phyloP scores from a whole-genome alignment of 2,888 invertebrate species.

The Bruchidius siliquastri region DNA sequence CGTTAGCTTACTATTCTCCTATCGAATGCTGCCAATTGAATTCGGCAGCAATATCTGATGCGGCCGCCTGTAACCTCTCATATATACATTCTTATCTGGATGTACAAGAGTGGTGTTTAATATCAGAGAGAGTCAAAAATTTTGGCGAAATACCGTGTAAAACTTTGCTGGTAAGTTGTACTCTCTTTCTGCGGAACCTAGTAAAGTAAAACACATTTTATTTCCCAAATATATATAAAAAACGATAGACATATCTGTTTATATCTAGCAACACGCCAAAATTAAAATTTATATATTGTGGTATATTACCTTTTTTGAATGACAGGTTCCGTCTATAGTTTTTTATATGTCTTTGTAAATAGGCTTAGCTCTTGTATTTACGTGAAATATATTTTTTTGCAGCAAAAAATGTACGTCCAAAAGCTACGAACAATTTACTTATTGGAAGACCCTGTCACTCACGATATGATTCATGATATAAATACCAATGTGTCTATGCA shows the following conservation, averaged over 20 bases:
- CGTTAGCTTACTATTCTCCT: slow-evolving; percentile 35
- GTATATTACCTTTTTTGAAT: too few relatives aligned
- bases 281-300: too few relatives aligned
- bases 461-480: slow-evolving; percentile 30
- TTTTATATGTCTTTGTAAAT: too few relatives aligned
- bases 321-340: too few relatives aligned
- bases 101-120: slow-evolving; percentile 41
- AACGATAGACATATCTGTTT: too few relatives aligned
- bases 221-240: too few relatives aligned
- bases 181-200: neutral
- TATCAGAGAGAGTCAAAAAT: slow-evolving; percentile 44
- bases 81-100: slow-evolving; percentile 42
- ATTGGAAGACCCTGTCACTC: slow-evolving; percentile 34
- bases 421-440: slow-evolving; percentile 37
- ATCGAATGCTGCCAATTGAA: neutral
- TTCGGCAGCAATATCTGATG: slow-evolving; percentile 23
- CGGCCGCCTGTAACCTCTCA: slow-evolving; percentile 36
- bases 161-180: slow-evolving; percentile 27
- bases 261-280: too few relatives aligned
- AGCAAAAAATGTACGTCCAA: slow-evolving; percentile 42
- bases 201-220: too few relatives aligned
- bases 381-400: slow-evolving; percentile 18
- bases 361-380: too few relatives aligned
- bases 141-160: slow-evolving; percentile 44
- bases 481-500: slow-evolving; percentile 28